Evolutionary conservation across 2,797 vertebrate genomes (phyloP), one percentile per base, ranked within the genome.

Genomic region (Rhabdomys pumilio): DNA sequence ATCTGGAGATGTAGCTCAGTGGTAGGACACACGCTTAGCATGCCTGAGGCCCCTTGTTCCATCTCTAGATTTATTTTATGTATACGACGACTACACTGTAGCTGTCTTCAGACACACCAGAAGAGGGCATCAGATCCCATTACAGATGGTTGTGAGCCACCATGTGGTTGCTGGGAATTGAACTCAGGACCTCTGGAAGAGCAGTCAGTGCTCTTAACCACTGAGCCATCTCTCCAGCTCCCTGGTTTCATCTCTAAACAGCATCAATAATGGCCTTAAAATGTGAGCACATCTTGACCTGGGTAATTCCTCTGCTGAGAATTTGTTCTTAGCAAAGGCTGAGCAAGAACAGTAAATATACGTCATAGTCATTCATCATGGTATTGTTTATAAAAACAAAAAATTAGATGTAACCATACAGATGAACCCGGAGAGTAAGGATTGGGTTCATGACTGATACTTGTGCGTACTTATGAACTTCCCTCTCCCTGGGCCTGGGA

Each of bases 341-440:
- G 38, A 20, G n/a, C 50, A 84, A 76, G 44, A 69, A 47, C 20
- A 22, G 31, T 86, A 91, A 63, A 65, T 50, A 20, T n/a, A 0
- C 0, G 1, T 0, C 31, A 15, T 17, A 26, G 57, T 53, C 20
- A 10, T 55, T 59, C 76, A 31, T 72, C 5, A 0, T 0, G 1
- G 29, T 17, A 4, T 34, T 50, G 31, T 75, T 41, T 77, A 65
- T 75, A 38, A 55, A 34, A 44, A 86, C 11, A 65, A 53, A 72
- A 83, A 38, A 15, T 41, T n/a, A 41, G 34, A 61, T 12, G 59
- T 47, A 80, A 59, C 38, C 11, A 53, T 7, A 77, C 50, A 50
- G 50, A 38, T 20, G 63, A 9, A 10, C 11, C 17, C 41, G 47
- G 41, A 47, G 17, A 14, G 34, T 20, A 75, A 57, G 38, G 38